Evolutionary conservation across 1,140 invertebrate genomes (phyloP), one percentile per base, ranked within the genome.

Genomic region (Heliconius hermathena): DNA sequence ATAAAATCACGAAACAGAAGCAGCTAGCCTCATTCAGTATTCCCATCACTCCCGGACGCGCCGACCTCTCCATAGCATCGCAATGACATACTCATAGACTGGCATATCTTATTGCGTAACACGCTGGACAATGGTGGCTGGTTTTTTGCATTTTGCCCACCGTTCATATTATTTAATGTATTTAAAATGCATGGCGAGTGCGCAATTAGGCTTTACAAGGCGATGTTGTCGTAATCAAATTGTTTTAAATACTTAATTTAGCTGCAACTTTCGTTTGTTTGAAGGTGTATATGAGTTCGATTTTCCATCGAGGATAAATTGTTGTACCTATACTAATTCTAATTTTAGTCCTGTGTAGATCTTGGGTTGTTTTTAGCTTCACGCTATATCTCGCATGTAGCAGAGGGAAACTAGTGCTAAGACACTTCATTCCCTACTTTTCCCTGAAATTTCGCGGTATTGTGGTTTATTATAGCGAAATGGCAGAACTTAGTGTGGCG

Each of bases 81-180:
- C 54, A 78, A 81, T 81, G 76, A 78, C 76, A 41, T 76, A 71
- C 41, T 46, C 41, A 16, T 16, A 46, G 41, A 41, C 74, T 76
- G 73, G 74, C 66, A 57, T 57, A 75, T 71, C 71, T 70, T 29
- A 36, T 80, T 77, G 79, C 74, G 79, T 80, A 79, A 79, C 70
- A 72, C 22, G 57, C 26, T 54, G 72, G 74, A 79, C 78, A 75
- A 79, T 74, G 72, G 60, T 71, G 60, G 71, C 60, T 71, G 66
- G n/a, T 20, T 46, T 72, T 36, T 71, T 71, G 36, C 52, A 71
- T 66, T 72, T 76, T 46, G 70, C 26, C 22, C 26, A 57, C 54
- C 26, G 11, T 66, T 29, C 26, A 29, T 6, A 6, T 66, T 66
- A 66, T 29, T 66, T 16, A 29, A 66, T 13, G 60, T 66, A 66